Conservation (phyloP, 2,797 vertebrate species). For the Heteromormyrus szaboi region DNA sequence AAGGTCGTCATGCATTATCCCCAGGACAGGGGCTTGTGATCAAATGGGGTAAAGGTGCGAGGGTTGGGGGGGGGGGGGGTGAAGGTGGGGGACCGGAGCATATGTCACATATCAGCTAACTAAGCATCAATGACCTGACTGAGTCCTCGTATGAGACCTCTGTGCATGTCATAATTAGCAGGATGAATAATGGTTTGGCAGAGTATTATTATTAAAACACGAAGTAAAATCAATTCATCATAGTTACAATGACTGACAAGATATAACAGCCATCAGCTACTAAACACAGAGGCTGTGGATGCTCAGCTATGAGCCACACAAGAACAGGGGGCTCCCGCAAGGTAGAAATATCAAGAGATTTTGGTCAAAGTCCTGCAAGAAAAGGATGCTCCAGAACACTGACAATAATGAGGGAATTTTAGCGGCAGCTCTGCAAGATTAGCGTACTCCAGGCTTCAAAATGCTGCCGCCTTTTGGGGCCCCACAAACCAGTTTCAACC, state of each 20-base stretch:
- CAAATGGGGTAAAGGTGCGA: conserved; percentile 6
- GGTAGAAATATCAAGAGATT: background rate
- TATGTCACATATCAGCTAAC: background rate
- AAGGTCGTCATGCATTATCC: background rate
- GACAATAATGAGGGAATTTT: background rate
- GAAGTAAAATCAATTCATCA: background rate
- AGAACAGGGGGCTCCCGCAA: background rate
- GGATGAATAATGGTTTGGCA: background rate
- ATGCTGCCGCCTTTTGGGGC: background rate
- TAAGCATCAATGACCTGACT: background rate
- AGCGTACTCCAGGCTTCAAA: background rate
- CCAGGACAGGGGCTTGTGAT: conserved; percentile 14
- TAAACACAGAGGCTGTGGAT: background rate
- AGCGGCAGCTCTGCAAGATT: background rate
- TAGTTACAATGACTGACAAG: background rate
- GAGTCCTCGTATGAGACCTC: background rate
- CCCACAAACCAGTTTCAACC: background rate
- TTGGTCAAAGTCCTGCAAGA: background rate
- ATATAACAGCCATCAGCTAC: background rate
- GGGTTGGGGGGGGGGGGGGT: background rate
- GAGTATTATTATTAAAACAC: background rate
- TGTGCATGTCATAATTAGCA: background rate
- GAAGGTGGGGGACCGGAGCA: background rate
- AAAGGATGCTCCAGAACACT: background rate
- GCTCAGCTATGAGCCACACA: background rate